phyloP scores from a whole-genome alignment of 2,113 vertebrate species.

The Sakesphorus luctuosus region DNA sequence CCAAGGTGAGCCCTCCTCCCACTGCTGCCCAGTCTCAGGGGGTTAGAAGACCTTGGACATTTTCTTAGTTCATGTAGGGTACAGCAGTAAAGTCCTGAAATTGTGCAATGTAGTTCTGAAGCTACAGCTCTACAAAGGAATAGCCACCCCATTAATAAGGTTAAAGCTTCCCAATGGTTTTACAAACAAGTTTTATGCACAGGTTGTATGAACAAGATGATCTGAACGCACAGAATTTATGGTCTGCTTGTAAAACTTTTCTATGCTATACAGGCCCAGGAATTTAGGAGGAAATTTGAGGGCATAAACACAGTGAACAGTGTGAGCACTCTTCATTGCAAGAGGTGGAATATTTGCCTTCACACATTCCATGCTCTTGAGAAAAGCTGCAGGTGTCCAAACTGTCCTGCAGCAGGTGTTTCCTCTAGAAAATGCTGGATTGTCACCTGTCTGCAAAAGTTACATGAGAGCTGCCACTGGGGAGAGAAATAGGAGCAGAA shows the following conservation, averaged over 20 bases:
- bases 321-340: background rate
- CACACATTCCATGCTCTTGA: background rate
- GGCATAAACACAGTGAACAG: background rate
- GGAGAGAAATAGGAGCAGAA: background rate
- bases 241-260: background rate
- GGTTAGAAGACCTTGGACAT: background rate
- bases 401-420: background rate
- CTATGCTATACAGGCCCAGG: background rate
- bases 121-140: background rate
- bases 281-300: background rate
- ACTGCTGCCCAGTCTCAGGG: accelerated
- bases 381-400: background rate
- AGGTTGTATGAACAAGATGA: background rate
- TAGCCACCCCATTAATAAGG: background rate
- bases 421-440: background rate
- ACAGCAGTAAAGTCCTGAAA: background rate
- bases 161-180: background rate
- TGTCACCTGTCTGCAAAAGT: background rate
- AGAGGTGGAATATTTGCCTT: background rate
- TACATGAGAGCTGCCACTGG: background rate
- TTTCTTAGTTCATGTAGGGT: background rate
- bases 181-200: background rate
- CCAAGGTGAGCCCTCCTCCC: background rate
- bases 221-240: background rate
- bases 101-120: background rate